A percentile compares a stretch with the other conserved stretches of the same genome.
Conservation (phyloP, 2,888 invertebrate species). For the Heliconius cydno region DNA sequence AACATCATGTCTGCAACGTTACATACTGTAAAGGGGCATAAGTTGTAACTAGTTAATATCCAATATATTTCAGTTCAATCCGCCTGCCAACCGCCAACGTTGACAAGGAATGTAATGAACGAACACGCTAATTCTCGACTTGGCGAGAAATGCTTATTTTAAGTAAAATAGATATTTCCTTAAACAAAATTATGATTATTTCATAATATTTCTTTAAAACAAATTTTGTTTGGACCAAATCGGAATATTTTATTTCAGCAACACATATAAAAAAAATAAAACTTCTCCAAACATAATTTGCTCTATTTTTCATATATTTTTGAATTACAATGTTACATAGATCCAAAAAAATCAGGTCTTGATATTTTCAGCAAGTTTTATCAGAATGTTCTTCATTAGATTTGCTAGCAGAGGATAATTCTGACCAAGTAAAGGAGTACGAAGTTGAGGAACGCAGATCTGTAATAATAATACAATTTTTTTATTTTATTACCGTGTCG, state of each 20-base stretch:
- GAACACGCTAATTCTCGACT: too few species aligned
- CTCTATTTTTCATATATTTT: neutral
- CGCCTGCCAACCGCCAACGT: neutral
- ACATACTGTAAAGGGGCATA: neutral
- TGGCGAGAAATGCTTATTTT: too few species aligned
- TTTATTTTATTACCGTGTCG: neutral
- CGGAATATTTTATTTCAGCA: too few species aligned
- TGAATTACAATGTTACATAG: neutral
- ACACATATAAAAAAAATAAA: too few species aligned
- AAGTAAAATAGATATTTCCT: too few species aligned
- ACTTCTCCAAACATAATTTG: neutral
- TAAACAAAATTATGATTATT: too few species aligned
- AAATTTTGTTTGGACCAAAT: too few species aligned
- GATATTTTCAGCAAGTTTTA: conserved; percentile 71
- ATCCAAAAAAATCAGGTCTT: conserved; percentile 46
- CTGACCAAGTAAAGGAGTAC: conserved; percentile 69
- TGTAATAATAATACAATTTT: conserved; percentile 46
- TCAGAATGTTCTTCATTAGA: conserved; percentile 61
- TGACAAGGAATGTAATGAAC: too few species aligned
- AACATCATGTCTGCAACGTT: too few species aligned
- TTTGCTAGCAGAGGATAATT: conserved; percentile 70
- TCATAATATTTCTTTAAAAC: too few species aligned
- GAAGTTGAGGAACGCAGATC: conserved; percentile 74
- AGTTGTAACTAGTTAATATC: neutral
- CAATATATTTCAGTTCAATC: neutral